Evolutionary conservation across 2,888 invertebrate species (phyloP).

Genomic region (Orthosia incerta): DNA sequence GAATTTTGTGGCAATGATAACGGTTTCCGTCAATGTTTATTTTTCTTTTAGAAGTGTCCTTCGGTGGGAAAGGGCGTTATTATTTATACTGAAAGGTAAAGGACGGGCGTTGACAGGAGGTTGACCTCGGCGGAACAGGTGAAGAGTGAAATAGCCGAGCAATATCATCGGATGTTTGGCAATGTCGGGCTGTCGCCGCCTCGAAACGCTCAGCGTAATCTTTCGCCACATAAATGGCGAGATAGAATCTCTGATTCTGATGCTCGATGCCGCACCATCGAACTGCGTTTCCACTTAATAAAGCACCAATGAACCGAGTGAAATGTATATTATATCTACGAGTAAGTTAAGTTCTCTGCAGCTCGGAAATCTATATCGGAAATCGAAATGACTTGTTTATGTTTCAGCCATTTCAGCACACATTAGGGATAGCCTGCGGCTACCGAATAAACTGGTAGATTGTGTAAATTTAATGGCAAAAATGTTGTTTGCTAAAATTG

Average conservation of each 20-base stretch:
- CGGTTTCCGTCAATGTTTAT: slow-evolving; percentile 29
- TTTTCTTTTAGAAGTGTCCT: slow-evolving; percentile 10
- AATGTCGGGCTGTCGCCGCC: slow-evolving; percentile 18
- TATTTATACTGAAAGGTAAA: slow-evolving; percentile 40
- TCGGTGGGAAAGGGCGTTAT: slow-evolving; percentile 20
- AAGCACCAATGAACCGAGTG: slow-evolving; percentile 83
- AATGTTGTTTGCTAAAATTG: slow-evolving; percentile 1
- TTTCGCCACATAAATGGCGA: slow-evolving; percentile 67
- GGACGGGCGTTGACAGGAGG: slow-evolving; percentile 17
- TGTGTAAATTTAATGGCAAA: slow-evolving; percentile 9
- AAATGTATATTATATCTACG: slow-evolving; percentile 81
- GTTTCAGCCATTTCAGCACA: slow-evolving; percentile 60
- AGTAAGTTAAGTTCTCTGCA: slow-evolving; percentile 63
- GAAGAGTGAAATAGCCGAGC: slow-evolving; percentile 58
- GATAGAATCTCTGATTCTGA: slow-evolving; percentile 67
- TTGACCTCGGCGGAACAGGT: slow-evolving; percentile 54
- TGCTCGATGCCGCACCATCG: slow-evolving; percentile 61
- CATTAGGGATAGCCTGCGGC: slow-evolving; percentile 35
- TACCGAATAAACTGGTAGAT: slow-evolving; percentile 6
- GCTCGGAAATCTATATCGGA: slow-evolving; percentile 72
- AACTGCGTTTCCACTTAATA: slow-evolving; percentile 84
- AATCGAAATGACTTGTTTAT: slow-evolving; percentile 70
- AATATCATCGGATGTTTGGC: slow-evolving; percentile 57
- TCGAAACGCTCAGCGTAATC: slow-evolving; percentile 61
- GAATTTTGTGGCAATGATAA: slow-evolving; percentile 43